Percentiles rank a stretch among this genome's conserved stretches.
These are phyloP conservation scores for Delichon dasypus DNA, from an alignment of 2,797 vertebrate species.

Conservation along the genomic window DNA sequence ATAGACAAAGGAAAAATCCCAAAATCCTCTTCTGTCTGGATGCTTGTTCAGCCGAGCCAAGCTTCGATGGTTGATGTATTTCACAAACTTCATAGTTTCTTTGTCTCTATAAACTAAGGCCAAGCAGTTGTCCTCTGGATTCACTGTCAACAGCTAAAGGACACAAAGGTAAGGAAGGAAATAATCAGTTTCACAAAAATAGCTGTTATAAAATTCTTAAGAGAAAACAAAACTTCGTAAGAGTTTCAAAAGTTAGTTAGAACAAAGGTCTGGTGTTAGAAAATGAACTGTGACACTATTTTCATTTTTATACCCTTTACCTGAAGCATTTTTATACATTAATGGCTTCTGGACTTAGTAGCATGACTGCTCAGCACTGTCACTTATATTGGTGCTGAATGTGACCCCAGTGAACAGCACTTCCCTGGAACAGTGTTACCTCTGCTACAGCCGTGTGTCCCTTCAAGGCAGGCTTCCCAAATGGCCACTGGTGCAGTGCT, in stretches of 20 bases:
- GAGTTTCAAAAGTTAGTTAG: neutral
- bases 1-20: conserved; percentile 93
- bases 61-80: conserved; percentile 89
- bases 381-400: no score
- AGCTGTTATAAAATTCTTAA: neutral
- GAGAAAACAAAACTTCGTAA: neutral
- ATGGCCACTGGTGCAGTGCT: rapidly evolving
- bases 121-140: conserved; percentile 92
- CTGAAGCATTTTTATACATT: neutral
- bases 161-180: neutral
- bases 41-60: conserved; percentile 55
- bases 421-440: neutral
- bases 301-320: neutral
- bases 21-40: conserved; percentile 75
- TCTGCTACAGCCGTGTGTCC: neutral
- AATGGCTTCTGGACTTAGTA: neutral
- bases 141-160: conserved; percentile 88
- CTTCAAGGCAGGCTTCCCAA: neutral
- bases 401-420: neutral
- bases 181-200: neutral
- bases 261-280: neutral
- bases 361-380: neutral
- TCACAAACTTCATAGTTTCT: conserved; percentile 95
- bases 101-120: conserved; percentile 94
- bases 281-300: neutral